These are phyloP conservation scores for Doris montereyensis DNA, from an alignment of 2,888 invertebrate genomes.

Conservation along the genomic window DNA sequence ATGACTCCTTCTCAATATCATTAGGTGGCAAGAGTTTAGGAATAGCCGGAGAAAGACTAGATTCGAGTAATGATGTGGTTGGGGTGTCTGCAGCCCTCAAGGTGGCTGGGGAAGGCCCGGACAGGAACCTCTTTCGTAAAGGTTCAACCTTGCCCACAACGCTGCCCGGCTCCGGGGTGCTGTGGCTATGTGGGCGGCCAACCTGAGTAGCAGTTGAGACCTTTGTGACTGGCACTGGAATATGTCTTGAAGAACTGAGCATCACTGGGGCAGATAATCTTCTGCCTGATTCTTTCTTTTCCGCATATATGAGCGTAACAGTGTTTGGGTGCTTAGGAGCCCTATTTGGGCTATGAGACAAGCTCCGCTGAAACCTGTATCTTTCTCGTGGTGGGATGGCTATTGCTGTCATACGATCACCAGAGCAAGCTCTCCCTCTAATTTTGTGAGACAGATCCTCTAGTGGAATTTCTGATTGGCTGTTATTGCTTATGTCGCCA, in stretches of 20 bases:
- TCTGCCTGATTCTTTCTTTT: conserved; percentile 13
- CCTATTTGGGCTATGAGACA: conserved; percentile 58
- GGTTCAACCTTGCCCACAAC: neutral
- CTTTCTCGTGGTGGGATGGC: conserved; percentile 50
- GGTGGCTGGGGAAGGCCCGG: conserved; percentile 59
- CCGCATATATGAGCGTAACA: conserved; percentile 28
- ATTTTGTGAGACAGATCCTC: conserved; percentile 60
- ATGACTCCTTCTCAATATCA: too few species aligned
- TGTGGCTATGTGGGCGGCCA: conserved; percentile 14
- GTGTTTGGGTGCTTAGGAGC: conserved; percentile 9
- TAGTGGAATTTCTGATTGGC: conserved; percentile 69
- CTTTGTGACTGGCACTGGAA: conserved; percentile 25
- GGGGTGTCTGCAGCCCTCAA: conserved; percentile 62
- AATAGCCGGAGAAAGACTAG: neutral
- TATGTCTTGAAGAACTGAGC: conserved; percentile 8
- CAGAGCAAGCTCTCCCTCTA: conserved; percentile 16
- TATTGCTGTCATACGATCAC: conserved; percentile 48
- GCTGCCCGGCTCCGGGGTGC: neutral
- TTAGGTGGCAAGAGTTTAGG: too few species aligned
- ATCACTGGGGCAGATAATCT: conserved; percentile 36
- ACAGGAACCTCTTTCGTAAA: conserved; percentile 38
- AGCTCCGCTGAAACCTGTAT: conserved; percentile 38
- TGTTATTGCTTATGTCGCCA: conserved; percentile 41
- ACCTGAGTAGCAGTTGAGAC: conserved; percentile 37
- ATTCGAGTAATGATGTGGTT: neutral